phyloP scores from a whole-genome alignment of 2,888 invertebrate genomes.

The Oscheius sp. region DNA sequence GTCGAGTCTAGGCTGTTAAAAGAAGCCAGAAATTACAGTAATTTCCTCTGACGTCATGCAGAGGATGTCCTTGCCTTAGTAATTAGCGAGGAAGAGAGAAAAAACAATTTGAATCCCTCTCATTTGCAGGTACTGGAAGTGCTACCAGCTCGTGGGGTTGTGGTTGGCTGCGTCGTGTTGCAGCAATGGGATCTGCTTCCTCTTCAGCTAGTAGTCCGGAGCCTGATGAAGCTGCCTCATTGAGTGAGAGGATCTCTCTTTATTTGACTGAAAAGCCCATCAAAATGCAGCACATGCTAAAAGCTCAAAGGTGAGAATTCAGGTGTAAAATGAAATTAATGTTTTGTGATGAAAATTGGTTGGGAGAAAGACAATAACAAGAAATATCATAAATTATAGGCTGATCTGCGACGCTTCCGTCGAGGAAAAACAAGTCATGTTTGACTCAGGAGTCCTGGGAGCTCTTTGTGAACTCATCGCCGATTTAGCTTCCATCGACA shows the following conservation, averaged over 20 bases:
- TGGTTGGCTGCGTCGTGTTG: constrained; percentile 24
- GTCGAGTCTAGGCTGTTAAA: no score
- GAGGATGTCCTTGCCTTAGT: no score
- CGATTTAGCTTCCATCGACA: constrained; percentile 51
- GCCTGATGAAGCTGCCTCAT: constrained; percentile 23
- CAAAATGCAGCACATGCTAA: constrained; percentile 60
- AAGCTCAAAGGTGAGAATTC: constrained; percentile 54
- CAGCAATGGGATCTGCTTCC: constrained; percentile 28
- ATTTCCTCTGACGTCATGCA: no score
- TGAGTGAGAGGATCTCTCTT: constrained; percentile 13
- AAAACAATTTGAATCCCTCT: not conserved
- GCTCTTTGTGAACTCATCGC: constrained; percentile 57
- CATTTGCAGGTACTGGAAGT: constrained; percentile 17
- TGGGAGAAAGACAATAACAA: not conserved
- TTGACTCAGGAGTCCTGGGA: constrained; percentile 57
- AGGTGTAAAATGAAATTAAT: not conserved
- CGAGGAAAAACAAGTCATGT: constrained; percentile 55
- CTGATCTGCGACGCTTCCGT: constrained; percentile 53
- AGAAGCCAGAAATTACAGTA: no score
- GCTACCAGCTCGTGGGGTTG: constrained; percentile 19
- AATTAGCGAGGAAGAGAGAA: no score
- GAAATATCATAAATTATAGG: constrained; percentile 31
- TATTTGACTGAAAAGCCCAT: constrained; percentile 54
- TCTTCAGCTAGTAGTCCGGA: constrained; percentile 27
- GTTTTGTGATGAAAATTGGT: not conserved